Evolutionary conservation across 2,888 invertebrate genomes (phyloP), one percentile per base, ranked within the genome.

Genomic region (Cosmopolites sordidus): DNA sequence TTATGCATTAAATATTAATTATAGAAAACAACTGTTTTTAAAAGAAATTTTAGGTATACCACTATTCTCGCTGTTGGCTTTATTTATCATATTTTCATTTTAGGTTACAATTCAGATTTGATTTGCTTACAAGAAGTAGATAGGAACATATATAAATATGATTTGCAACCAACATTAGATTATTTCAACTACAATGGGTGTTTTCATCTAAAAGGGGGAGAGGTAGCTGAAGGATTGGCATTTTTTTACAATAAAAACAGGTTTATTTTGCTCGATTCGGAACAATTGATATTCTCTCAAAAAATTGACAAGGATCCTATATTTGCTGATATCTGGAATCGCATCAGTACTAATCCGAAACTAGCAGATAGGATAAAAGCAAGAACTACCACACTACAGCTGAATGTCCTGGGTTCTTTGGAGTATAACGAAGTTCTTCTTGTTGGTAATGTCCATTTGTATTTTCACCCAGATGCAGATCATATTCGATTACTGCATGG

Each of bases 51-150:
- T 80, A 66, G 90, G 90, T 54, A 53, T 6, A 16, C n/a, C 11
- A 6, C 4, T 37, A 8, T 37, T 37, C 5, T 5, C 11, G 4
- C 5, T 37, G 4, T 12, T 14, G 14, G 4, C 22, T 8, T 22
- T 22, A 3, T 22, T 22, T 22, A 8, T 5, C 3, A 22, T 22
- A 5, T 5, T 43, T 51, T 16, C 44, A n/a, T 62, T 62, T 47
- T 42, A 84, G 92, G 92, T 17, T 97, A 94, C 70, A 89, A 95
- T 75, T 84, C 86, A 16, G 97, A 97, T 72, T 76, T 97, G 44
- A 77, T 94, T 48, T 95, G 95, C 65, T 77, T 97, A 15, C 97
- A 98, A 80, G 97, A 98, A 79, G 92, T 96, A 0, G 97, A 97
- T 70, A 69, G 69, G 8, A 87, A 85, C 73, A 76, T 92, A 43